Evolutionary conservation across 2,113 vertebrate genomes (phyloP), one percentile per base, ranked within the genome.

Genomic region (human): DNA sequence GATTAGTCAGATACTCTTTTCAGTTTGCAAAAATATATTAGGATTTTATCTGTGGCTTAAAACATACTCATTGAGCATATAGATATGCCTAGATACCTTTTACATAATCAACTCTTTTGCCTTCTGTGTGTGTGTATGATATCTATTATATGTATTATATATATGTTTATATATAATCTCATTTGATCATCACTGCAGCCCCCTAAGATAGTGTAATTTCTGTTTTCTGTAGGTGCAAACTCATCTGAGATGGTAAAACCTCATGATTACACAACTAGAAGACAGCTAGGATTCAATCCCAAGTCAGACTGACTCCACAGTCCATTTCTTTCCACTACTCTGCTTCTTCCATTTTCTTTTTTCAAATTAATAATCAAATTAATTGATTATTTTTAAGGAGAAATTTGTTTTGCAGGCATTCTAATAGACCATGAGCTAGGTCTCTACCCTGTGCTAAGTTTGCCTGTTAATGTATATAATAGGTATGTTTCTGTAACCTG

Each of bases 301-400:
- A 13, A 3, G 23, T 30, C 13, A 2, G 3, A 22, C 45, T 22
- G n/a, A 57, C 23, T 70, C 27, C 50, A 12, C 17, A 50, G 50
- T 70, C 52, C 18, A 23, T 72, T 88, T 61, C 70, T 94, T 82
- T 83, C 72, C 1, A 27, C 45, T 50, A 38, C 35, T 95, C 68
- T 84, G 16, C 52, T 68, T 48, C 76, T 57, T 97, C 17, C 45
- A 88, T 89, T 94, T 93, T 81, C n/a, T 80, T 89, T 94, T 94
- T 97, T 85, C 70, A 91, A 92, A 86, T 84, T 87, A 93, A 81
- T 64, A 80, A 45, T 94, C 35, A 86, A 81, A 73, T 45, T 89
- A 92, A 91, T 70, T 90, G 25, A n/a, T 83, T 35, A 84, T 55
- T 94, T 93, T 86, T 94, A 72, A 80, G 72, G 50, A 80, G 59